Conservation (phyloP, 2,113 vertebrate species). For the Gopherus evgoodei region DNA sequence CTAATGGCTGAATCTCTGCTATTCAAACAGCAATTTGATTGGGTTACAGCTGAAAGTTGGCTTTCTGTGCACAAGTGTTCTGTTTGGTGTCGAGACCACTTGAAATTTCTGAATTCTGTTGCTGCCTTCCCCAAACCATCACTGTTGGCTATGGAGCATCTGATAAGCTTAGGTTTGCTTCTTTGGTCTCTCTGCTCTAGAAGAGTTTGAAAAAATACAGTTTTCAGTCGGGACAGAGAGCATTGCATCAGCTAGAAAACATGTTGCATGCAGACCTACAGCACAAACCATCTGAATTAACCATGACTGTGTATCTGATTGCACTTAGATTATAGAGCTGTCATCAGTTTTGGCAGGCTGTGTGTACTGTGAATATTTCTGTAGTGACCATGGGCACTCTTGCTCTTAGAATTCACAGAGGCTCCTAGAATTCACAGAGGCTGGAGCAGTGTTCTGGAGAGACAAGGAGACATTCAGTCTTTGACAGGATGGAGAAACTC, state of each 20-base stretch:
- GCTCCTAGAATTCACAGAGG: rapidly evolving
- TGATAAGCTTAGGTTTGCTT: slow-evolving; percentile 45
- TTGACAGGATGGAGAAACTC: slow-evolving; percentile 4
- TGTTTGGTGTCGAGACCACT: not conserved
- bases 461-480: not conserved
- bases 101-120: not conserved
- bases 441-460: not conserved
- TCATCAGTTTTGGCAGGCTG: slow-evolving; percentile 41
- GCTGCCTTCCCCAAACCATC: not conserved
- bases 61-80: not conserved
- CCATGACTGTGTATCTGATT: slow-evolving; percentile 6
- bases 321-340: slow-evolving; percentile 46
- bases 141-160: not conserved
- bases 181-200: not conserved
- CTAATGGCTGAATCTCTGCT: not conserved
- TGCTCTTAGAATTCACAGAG: rapidly evolving
- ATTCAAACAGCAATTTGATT: not conserved
- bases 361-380: not conserved
- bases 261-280: slow-evolving; percentile 16
- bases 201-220: slow-evolving; percentile 20
- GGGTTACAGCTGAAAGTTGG: not conserved
- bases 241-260: slow-evolving; percentile 48
- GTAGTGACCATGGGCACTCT: not conserved
- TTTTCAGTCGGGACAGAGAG: slow-evolving; percentile 38
- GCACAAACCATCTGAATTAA: slow-evolving; percentile 42